Percentiles rank a stretch among this genome's conserved stretches.
phyloP scores from a whole-genome alignment of 2,113 vertebrate species.

The Heterotilapia buettikoferi region DNA sequence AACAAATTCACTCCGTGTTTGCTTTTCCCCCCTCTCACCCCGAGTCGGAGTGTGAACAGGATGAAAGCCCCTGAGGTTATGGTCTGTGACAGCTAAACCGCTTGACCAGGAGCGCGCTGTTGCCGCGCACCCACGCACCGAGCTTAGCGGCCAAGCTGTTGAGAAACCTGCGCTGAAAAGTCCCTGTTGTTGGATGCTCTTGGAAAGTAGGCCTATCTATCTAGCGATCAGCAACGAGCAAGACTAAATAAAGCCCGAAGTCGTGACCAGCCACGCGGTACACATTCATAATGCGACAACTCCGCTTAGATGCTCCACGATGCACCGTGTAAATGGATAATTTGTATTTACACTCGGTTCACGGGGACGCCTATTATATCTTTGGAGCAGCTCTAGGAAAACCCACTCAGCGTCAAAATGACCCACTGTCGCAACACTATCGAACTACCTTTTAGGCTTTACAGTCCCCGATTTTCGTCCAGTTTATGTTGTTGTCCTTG shows the following conservation, averaged over 20 bases:
- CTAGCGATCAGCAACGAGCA: not conserved
- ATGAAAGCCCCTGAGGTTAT: conserved; percentile 2
- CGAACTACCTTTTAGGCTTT: not conserved
- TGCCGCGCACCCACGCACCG: conserved; percentile 52
- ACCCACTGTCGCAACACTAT: not conserved
- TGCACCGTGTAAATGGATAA: not conserved
- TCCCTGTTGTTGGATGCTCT: conserved; percentile 19
- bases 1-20: not conserved
- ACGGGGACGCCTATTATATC: not conserved
- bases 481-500: not conserved
- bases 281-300: conserved; percentile 11
- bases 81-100: conserved; percentile 28
- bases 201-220: conserved; percentile 10
- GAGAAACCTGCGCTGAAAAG: conserved; percentile 16
- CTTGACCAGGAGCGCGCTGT: conserved; percentile 37
- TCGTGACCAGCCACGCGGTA: conserved; percentile 12
- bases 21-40: not conserved
- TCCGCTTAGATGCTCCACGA: not conserved
- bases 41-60: not conserved
- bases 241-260: conserved; percentile 6
- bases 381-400: conserved; percentile 10
- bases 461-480: not conserved
- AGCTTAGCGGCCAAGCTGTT: conserved; percentile 15
- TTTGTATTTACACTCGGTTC: conserved; percentile 19
- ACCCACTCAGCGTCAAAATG: not conserved